Conservation (phyloP, 30 jellyfish, hydroid and myxozoan genomes). For the Haliclystus octoradiatus region DNA sequence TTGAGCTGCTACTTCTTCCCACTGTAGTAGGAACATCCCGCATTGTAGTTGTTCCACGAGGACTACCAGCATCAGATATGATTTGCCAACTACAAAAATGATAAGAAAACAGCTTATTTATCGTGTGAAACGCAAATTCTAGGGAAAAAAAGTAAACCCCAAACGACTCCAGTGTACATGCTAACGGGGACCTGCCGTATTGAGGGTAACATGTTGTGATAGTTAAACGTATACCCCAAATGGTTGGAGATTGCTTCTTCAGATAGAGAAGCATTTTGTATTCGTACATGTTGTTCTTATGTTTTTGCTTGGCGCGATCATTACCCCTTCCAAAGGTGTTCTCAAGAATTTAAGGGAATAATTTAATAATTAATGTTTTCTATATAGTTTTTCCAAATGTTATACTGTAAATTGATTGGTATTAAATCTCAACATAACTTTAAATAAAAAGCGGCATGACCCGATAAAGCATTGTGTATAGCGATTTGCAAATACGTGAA, state of each 20-base stretch:
- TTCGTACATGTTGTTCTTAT: background rate
- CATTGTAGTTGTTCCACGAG: background rate
- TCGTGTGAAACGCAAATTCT: background rate
- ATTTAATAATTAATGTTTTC: too few relatives aligned
- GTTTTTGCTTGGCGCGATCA: too few relatives aligned
- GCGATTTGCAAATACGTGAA: too few relatives aligned
- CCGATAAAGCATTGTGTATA: too few relatives aligned
- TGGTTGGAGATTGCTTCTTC: too few relatives aligned
- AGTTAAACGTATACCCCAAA: background rate
- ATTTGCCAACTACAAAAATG: constrained; percentile 1
- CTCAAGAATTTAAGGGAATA: too few relatives aligned
- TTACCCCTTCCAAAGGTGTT: too few relatives aligned
- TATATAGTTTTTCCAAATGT: too few relatives aligned
- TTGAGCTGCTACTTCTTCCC: background rate
- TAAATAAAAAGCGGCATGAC: too few relatives aligned
- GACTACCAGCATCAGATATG: constrained; percentile 2
- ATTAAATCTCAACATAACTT: too few relatives aligned
- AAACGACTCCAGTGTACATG: background rate
- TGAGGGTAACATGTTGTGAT: background rate
- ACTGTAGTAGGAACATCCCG: background rate
- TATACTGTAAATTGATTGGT: too few relatives aligned
- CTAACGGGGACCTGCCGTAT: background rate
- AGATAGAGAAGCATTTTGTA: too few relatives aligned
- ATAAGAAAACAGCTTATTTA: background rate
- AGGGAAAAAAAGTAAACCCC: background rate